Evolutionary conservation across 2,113 vertebrate species (phyloP).

Genomic region (Varanus salvator): DNA sequence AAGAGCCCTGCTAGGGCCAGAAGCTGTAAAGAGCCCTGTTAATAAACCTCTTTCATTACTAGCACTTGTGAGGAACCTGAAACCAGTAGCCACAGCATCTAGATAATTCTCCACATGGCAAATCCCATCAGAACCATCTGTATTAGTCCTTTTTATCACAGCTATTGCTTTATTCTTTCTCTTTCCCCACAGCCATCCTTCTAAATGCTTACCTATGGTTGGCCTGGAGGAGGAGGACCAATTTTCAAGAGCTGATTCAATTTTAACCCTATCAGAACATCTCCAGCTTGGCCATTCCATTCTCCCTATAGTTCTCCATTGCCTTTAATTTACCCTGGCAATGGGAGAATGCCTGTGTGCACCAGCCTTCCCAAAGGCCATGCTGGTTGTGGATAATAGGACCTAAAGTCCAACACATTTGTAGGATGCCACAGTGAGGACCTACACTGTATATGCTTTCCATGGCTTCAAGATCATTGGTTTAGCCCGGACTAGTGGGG

Average conservation of each 20-base stretch:
- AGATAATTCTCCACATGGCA: neutral
- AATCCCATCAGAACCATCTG: neutral
- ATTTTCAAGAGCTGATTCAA: neutral
- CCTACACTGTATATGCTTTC: too few species aligned
- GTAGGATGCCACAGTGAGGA: too few species aligned
- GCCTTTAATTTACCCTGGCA: neutral
- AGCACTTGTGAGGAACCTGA: neutral
- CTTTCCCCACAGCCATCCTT: neutral
- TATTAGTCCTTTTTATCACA: neutral
- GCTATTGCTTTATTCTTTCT: neutral
- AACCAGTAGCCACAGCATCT: neutral
- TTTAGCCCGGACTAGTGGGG: neutral
- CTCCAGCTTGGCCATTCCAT: neutral
- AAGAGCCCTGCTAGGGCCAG: too few species aligned
- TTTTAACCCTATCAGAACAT: neutral
- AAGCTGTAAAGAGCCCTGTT: neutral
- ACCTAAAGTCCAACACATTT: too few species aligned
- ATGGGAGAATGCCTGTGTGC: neutral
- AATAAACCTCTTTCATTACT: neutral
- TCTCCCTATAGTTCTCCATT: neutral
- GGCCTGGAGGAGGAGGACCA: neutral
- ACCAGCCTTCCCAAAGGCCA: too few species aligned
- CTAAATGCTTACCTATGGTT: neutral
- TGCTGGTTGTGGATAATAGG: neutral
- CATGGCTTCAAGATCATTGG: neutral